Percentiles rank a stretch among this genome's conserved stretches.
Conservation (phyloP, 2,888 invertebrate species). For the Hyles lineata region DNA sequence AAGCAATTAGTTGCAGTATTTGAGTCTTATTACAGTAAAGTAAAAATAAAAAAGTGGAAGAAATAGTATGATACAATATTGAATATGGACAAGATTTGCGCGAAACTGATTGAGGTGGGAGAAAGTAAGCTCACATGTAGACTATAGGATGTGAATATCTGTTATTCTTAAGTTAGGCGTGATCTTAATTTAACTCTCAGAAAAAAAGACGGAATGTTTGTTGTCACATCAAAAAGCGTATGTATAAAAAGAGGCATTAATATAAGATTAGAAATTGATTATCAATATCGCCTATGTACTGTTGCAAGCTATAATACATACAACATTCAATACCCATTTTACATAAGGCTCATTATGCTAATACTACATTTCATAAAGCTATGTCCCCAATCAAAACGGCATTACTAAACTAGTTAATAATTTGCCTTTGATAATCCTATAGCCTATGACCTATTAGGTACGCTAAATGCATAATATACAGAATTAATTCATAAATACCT, state of each 20-base stretch:
- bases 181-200: constrained; percentile 20
- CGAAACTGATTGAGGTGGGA: constrained; percentile 1
- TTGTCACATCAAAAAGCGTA: constrained; percentile 46
- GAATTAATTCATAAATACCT: constrained; percentile 61
- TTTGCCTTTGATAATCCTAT: constrained; percentile 48
- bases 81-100: background rate
- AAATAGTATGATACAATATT: background rate
- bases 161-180: constrained; percentile 21
- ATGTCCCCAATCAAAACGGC: constrained; percentile 85
- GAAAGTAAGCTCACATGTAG: background rate
- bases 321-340: constrained; percentile 60
- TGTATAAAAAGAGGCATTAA: constrained; percentile 30
- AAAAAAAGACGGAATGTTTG: constrained; percentile 49
- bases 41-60: background rate
- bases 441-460: constrained; percentile 58
- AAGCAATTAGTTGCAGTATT: constrained; percentile 11
- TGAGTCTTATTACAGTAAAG: background rate
- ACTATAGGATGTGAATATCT: background rate
- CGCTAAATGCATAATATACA: constrained; percentile 80
- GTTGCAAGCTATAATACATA: constrained; percentile 59
- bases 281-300: constrained; percentile 46
- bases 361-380: constrained; percentile 87
- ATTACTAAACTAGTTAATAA: constrained; percentile 57
- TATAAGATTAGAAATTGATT: constrained; percentile 34
- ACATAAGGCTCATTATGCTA: constrained; percentile 72